These are phyloP conservation scores for Nymphicus hollandicus DNA, from an alignment of 2,113 vertebrate species.

Conservation along the genomic window DNA sequence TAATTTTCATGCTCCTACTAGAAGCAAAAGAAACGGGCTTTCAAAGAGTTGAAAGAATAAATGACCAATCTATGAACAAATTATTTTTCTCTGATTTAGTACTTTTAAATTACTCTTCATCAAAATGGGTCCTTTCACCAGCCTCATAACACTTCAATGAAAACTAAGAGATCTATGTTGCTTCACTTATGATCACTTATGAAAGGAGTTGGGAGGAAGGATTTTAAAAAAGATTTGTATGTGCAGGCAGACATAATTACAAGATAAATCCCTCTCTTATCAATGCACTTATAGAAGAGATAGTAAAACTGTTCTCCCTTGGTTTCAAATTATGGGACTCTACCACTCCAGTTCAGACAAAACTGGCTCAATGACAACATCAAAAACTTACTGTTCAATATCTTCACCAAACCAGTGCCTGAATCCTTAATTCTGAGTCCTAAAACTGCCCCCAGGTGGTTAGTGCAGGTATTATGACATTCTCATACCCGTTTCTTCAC, in stretches of 20 bases:
- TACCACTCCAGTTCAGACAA: not conserved
- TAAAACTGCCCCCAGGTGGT: not conserved
- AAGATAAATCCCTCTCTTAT: not conserved
- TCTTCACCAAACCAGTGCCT: not conserved
- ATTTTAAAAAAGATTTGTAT: not conserved
- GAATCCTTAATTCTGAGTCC: not conserved
- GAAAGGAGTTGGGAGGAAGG: not conserved
- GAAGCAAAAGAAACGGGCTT: not conserved
- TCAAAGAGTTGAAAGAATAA: not conserved
- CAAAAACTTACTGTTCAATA: accelerated
- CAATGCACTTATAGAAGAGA: not conserved
- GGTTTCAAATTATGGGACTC: not conserved
- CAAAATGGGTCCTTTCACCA: not conserved
- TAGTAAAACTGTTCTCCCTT: not conserved
- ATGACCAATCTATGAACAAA: not conserved
- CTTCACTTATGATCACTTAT: not conserved
- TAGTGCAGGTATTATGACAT: not conserved
- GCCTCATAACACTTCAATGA: not conserved
- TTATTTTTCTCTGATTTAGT: not conserved
- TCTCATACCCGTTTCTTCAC: not conserved
- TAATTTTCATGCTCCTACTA: not conserved
- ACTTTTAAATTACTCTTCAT: not conserved
- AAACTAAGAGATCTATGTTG: not conserved
- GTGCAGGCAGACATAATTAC: not conserved
- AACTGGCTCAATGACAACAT: not conserved